Evolutionary conservation across 2,888 invertebrate species (phyloP).

Genomic region (Itoplectis maculator): DNA sequence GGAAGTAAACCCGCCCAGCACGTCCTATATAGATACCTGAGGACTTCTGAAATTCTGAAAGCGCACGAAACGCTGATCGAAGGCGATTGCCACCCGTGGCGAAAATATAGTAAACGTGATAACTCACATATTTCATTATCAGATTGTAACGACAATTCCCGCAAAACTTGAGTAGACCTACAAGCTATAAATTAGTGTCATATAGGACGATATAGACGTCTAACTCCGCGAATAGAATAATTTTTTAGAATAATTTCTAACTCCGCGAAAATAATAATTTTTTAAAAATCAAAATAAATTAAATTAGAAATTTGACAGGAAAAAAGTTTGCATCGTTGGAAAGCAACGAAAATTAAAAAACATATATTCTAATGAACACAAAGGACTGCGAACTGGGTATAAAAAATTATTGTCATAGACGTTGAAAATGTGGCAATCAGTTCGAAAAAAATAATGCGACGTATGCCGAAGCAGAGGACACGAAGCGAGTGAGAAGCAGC

Average conservation of each 20-base stretch:
- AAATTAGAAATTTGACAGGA: no score
- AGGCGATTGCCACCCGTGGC: conserved; percentile 56
- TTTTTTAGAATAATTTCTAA: no score
- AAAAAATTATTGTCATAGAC: conserved; percentile 1
- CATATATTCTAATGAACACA: no score
- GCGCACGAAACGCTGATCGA: conserved; percentile 31
- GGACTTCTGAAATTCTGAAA: conserved; percentile 26
- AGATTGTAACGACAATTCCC: not conserved
- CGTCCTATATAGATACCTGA: conserved; percentile 10
- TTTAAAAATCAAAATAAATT: no score
- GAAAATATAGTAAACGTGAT: conserved; percentile 56
- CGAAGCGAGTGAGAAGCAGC: conserved; percentile 25
- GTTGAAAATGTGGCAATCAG: conserved; percentile 36
- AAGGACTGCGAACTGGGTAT: no score
- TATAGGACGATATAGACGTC: no score
- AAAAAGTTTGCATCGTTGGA: no score
- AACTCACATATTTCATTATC: conserved; percentile 33
- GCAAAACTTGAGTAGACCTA: no score
- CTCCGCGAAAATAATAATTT: no score
- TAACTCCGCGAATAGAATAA: no score
- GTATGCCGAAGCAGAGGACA: conserved; percentile 44
- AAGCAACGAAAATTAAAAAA: no score
- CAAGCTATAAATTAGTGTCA: no score
- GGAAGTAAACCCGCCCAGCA: conserved; percentile 40
- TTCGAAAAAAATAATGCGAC: conserved; percentile 45